Base-by-base conservation (phyloP, 1,140 invertebrate genomes). In the Conus betulinus region DNA sequence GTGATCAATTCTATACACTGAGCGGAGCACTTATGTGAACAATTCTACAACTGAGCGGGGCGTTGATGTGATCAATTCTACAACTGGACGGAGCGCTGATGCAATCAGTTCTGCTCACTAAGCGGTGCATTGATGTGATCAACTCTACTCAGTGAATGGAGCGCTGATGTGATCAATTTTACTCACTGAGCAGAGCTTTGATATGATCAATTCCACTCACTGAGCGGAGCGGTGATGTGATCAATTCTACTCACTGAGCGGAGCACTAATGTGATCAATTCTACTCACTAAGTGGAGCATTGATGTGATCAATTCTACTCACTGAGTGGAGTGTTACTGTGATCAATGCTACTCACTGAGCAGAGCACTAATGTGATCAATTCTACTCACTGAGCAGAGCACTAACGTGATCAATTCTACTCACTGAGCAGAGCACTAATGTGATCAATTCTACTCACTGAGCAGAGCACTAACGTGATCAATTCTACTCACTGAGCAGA, bases 11-110 rank as follows among this genome's bases (percentile, higher is more conserved):
- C n/a, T 13, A 97, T 97, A 97, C 96, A 98, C 98, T 96, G 71
- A 99, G 94, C 10, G 98, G 97, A 51, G 98, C 97, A 96, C 99
- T 99, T n/a, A 99, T 98, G 91, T 99, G 98, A 95, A 99, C 98
- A 83, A 99, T 23, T 74, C 76, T 13, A 97, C 97, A 96, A 98
- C 98, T 7, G 8, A 74, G 15, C 57, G 57, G 57, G 17, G 57
- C 57, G 23, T 74, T 81, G 27, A 52, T 39, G 79, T 17, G 27
- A 23, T 39, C 39, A 39, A 39, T 3, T 63, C 60, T 20, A 39
- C 39, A 0, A 39, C 39, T 1, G 13, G 6, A 1, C 60, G 60
- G 60, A 63, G 60, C 4, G 23, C 6, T 81, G 27, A 52, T 2
- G 79, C 1, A 2, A 23, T 39, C 39, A 39, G 4, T 63, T 63